A percentile compares a stretch with the other conserved stretches of the same genome.
These are phyloP conservation scores for Lithophane socia DNA, from an alignment of 2,888 invertebrate genomes.

Conservation along the genomic window DNA sequence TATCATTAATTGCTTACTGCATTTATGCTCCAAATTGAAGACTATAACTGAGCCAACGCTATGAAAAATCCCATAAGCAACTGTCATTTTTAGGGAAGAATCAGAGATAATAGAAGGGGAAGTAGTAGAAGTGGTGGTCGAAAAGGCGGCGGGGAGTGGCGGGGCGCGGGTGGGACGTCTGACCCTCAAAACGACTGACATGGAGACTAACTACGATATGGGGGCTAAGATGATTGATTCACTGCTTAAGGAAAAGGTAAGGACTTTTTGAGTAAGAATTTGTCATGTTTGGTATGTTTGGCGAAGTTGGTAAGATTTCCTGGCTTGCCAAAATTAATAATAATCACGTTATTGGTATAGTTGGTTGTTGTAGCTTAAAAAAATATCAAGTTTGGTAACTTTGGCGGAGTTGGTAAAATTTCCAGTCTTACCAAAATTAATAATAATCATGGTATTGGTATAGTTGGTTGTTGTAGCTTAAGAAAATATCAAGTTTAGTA, in stretches of 20 bases:
- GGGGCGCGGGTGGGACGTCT: conserved; percentile 96
- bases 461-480: neutral
- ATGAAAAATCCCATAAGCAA: too few relatives aligned
- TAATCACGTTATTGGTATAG: neutral
- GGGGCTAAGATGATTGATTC: conserved; percentile 99
- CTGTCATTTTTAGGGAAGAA: conserved; percentile 93
- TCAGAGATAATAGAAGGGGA: conserved; percentile 99
- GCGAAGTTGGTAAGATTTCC: neutral
- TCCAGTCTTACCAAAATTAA: neutral
- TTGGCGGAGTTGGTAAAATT: neutral
- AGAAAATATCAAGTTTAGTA: neutral
- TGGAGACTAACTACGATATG: conserved; percentile 99
- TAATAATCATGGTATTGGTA: neutral
- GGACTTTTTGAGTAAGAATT: neutral
- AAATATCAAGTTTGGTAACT: conserved; percentile 6
- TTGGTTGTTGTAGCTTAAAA: neutral
- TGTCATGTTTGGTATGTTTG: conserved; percentile 18
- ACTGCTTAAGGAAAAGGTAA: conserved; percentile 97
- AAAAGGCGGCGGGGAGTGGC: conserved; percentile 96
- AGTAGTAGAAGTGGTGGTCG: conserved; percentile 99
- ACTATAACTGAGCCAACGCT: too few relatives aligned
- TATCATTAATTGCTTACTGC: too few relatives aligned
- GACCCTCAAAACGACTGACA: conserved; percentile 99
- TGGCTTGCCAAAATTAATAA: neutral
- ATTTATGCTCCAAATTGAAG: too few relatives aligned